Percentiles rank a stretch among this genome's conserved stretches.
phyloP scores from a whole-genome alignment of 2,888 invertebrate species.

The Ormyrus rosae region DNA sequence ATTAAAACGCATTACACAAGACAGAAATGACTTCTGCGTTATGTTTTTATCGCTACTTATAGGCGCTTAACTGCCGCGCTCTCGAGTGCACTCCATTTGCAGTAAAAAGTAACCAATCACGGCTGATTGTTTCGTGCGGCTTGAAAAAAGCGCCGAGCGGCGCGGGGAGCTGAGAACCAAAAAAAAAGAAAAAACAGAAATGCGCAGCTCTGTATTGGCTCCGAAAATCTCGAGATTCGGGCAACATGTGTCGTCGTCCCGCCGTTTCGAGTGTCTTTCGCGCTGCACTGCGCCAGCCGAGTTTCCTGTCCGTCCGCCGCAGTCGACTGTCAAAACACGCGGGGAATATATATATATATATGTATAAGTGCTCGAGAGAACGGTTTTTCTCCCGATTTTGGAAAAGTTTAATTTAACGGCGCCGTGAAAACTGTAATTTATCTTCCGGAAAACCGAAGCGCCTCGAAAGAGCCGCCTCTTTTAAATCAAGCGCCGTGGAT shows the following conservation, averaged over 20 bases:
- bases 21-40: constrained; percentile 6
- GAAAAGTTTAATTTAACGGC: constrained; percentile 29
- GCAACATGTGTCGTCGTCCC: constrained; percentile 62
- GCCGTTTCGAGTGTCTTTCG: constrained; percentile 43
- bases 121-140: constrained; percentile 16
- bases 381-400: not conserved
- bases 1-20: not conserved
- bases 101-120: constrained; percentile 26
- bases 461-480: too few species aligned
- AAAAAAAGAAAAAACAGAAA: constrained; percentile 4
- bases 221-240: constrained; percentile 58
- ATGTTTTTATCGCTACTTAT: constrained; percentile 6
- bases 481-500: too few species aligned
- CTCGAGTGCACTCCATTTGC: constrained; percentile 24
- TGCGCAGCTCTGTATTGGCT: constrained; percentile 1
- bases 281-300: too few species aligned
- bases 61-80: not conserved
- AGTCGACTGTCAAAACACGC: constrained; percentile 45
- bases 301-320: too few species aligned
- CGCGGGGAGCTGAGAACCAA: not conserved
- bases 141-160: constrained; percentile 18
- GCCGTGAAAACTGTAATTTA: not conserved
- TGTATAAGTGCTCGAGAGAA: not conserved
- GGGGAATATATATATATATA: not conserved
- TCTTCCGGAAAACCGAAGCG: not conserved